phyloP scores from a whole-genome alignment of 2,888 invertebrate genomes.

The Drosophila nigricruria region DNA sequence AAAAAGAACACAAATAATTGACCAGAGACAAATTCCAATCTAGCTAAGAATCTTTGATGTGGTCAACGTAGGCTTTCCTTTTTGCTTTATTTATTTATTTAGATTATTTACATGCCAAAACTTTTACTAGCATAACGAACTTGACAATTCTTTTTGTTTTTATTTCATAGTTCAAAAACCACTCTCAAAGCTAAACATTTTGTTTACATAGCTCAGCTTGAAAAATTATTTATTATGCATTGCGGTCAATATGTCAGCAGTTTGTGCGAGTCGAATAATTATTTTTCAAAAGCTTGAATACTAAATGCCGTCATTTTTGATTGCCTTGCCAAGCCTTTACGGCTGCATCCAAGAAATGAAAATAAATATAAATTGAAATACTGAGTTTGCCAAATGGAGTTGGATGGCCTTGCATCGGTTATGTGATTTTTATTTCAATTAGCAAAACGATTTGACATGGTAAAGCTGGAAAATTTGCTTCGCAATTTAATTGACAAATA shows the following conservation, averaged over 20 bases:
- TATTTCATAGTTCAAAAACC: neutral
- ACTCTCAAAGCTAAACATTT: neutral
- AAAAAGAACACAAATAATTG: neutral
- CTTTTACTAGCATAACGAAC: neutral
- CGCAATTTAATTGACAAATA: conserved; percentile 20
- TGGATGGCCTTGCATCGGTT: neutral
- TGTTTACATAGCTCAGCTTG: neutral
- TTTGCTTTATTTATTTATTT: neutral
- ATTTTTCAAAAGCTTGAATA: neutral
- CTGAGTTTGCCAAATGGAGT: neutral
- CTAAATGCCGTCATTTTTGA: neutral
- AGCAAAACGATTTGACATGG: conserved; percentile 17
- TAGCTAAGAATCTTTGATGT: neutral
- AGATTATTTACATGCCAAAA: neutral
- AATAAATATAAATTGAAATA: conserved; percentile 18
- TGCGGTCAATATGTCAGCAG: conserved; percentile 1
- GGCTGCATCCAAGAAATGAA: neutral
- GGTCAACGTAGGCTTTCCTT: neutral
- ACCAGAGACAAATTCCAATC: neutral
- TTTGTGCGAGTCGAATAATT: neutral
- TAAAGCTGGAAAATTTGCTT: conserved; percentile 25
- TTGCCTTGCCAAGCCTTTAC: neutral
- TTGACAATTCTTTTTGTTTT: neutral
- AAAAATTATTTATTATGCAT: conserved; percentile 1
- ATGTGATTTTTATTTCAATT: conserved; percentile 22